phyloP scores from a whole-genome alignment of 2,888 invertebrate genomes.

The Diplolepis rosae region DNA sequence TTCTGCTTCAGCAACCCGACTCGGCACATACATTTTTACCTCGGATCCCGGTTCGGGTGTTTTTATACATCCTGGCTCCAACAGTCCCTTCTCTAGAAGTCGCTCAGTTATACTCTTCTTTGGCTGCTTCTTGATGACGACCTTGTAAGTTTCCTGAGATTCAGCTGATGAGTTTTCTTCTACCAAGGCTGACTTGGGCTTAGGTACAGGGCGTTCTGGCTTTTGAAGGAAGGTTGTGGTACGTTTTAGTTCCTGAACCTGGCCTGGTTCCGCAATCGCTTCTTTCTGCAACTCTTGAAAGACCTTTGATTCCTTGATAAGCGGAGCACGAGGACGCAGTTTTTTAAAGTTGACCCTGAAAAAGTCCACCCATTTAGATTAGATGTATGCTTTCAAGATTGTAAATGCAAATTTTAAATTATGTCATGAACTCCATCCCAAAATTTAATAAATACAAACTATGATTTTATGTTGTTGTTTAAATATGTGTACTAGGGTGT shows the following conservation, averaged over 20 bases:
- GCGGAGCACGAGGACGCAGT: slow-evolving; percentile 79
- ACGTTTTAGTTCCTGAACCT: slow-evolving; percentile 63
- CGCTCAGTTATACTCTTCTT: slow-evolving; percentile 66
- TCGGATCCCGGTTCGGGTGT: slow-evolving; percentile 61
- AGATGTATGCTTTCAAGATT: too few species aligned
- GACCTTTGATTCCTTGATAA: slow-evolving; percentile 81
- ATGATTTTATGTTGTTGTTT: too few species aligned
- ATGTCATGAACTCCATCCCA: too few species aligned
- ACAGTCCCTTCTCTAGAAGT: slow-evolving; percentile 63
- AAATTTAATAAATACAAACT: too few species aligned
- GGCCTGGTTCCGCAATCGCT: slow-evolving; percentile 60
- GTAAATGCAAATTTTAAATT: too few species aligned
- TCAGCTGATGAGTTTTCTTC: slow-evolving; percentile 39
- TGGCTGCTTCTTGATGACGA: slow-evolving; percentile 69
- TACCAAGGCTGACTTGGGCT: slow-evolving; percentile 59
- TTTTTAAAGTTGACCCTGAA: slow-evolving; percentile 82
- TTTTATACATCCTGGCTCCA: slow-evolving; percentile 60
- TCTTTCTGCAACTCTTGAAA: slow-evolving; percentile 75
- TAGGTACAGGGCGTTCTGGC: slow-evolving; percentile 81
- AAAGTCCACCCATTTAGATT: too few species aligned
- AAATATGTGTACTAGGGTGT: too few species aligned
- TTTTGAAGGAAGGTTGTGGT: slow-evolving; percentile 85
- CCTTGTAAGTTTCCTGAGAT: slow-evolving; percentile 60
- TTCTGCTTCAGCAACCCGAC: slow-evolving; percentile 17
- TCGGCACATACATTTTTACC: slow-evolving; percentile 52